Evolutionary conservation across 2,888 invertebrate species (phyloP).

Genomic region (Nephrocerus scutellatus): DNA sequence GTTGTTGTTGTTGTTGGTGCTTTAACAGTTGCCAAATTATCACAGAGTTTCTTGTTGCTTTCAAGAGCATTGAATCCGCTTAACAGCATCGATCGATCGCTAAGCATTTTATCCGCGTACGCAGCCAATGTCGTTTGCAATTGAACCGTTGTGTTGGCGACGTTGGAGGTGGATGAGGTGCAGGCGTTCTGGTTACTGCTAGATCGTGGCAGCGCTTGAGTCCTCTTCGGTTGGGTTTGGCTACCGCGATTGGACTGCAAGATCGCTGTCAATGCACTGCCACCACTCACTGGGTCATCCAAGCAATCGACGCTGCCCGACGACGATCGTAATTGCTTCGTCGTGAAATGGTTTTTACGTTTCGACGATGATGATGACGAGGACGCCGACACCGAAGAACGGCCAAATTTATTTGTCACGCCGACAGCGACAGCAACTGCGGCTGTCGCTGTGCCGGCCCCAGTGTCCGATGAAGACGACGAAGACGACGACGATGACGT

Average conservation of each 20-base stretch:
- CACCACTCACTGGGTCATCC: too few species aligned
- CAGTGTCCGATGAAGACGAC: constrained; percentile 14
- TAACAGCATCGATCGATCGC: constrained; percentile 43
- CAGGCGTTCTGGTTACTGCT: not conserved
- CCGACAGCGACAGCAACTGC: constrained; percentile 27
- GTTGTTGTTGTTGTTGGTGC: constrained; percentile 16
- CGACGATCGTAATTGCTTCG: constrained; percentile 20
- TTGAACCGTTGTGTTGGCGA: constrained; percentile 15
- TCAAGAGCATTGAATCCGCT: constrained; percentile 40
- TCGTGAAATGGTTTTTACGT: constrained; percentile 23
- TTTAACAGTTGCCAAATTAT: constrained; percentile 25
- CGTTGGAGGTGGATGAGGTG: constrained; percentile 15
- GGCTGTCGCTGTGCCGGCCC: constrained; percentile 12
- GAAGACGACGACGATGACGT: too few species aligned
- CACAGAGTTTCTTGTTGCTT: constrained; percentile 39
- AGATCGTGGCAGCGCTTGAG: not conserved
- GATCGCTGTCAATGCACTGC: not conserved
- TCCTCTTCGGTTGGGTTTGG: constrained; percentile 1
- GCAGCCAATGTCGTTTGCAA: constrained; percentile 13
- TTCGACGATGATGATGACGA: constrained; percentile 21
- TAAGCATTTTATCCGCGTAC: constrained; percentile 41
- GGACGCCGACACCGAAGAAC: too few species aligned
- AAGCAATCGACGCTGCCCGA: constrained; percentile 15
- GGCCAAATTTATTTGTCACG: constrained; percentile 24
- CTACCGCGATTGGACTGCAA: not conserved